These are phyloP conservation scores for Drosophila willistoni DNA, from an alignment of 1,140 invertebrate genomes.

Conservation along the genomic window DNA sequence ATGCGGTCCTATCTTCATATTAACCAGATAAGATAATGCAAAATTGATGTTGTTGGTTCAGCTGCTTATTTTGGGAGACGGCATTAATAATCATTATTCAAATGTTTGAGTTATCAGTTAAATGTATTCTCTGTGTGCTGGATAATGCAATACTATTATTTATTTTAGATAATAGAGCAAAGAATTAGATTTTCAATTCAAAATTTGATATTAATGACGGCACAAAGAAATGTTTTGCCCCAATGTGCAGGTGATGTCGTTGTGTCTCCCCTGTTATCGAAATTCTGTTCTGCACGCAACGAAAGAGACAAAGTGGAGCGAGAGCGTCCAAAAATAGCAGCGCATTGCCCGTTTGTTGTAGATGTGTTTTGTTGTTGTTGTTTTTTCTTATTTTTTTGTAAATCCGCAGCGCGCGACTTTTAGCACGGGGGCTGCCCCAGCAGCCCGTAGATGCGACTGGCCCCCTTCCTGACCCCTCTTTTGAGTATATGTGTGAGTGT, in stretches of 20 bases:
- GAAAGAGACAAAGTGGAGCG: slow-evolving; percentile 56
- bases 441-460: background rate
- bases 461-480: slow-evolving; percentile 2
- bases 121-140: background rate
- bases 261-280: slow-evolving; percentile 1
- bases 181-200: background rate
- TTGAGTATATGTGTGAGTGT: slow-evolving; percentile 10
- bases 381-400: slow-evolving; percentile 31
- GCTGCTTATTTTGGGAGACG: background rate
- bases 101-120: background rate
- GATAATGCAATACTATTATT: background rate
- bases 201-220: no score
- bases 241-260: slow-evolving; percentile 9
- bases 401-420: slow-evolving; percentile 34
- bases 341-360: slow-evolving; percentile 21
- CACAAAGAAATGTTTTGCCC: background rate
- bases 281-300: slow-evolving; percentile 22
- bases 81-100: background rate
- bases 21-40: slow-evolving; percentile 9
- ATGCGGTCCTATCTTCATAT: background rate
- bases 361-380: background rate
- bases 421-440: slow-evolving; percentile 22
- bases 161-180: background rate
- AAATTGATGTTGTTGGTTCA: background rate
- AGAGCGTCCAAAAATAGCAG: slow-evolving; percentile 68